Percentiles rank a stretch among this genome's conserved stretches.
Conservation (phyloP, 1,140 invertebrate species). For the Mycetomoellerius zeteki region DNA sequence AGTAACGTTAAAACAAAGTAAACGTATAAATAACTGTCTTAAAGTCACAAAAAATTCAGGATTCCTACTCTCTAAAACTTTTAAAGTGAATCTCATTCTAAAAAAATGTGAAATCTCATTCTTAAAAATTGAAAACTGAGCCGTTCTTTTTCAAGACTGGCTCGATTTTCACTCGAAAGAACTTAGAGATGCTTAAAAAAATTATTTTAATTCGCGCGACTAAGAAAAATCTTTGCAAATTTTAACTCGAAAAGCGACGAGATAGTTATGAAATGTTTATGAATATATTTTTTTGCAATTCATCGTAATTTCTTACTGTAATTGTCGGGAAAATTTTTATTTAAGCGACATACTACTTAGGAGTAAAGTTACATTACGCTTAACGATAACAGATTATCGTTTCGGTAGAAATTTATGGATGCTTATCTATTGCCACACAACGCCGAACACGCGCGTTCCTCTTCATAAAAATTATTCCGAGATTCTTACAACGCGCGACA, state of each 20-base stretch:
- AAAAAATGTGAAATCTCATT: too few species aligned
- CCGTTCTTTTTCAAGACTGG: too few species aligned
- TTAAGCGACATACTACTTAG: neutral
- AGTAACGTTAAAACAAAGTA: neutral
- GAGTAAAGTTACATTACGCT: constrained; percentile 31
- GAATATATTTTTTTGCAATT: neutral
- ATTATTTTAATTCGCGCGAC: neutral
- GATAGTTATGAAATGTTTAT: neutral
- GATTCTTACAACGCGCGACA: constrained; percentile 22
- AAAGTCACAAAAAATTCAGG: neutral
- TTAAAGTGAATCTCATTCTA: too few species aligned
- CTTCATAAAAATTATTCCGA: constrained; percentile 58
- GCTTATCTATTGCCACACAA: constrained; percentile 58
- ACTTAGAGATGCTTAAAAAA: neutral
- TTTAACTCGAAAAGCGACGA: neutral
- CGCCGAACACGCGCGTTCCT: constrained; percentile 48
- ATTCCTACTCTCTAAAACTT: too few species aligned
- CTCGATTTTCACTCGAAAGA: too few species aligned
- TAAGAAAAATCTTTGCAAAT: neutral
- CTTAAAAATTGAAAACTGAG: too few species aligned
- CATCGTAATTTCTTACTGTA: neutral
- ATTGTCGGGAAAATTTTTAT: neutral
- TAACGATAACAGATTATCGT: constrained; percentile 69
- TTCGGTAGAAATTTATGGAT: constrained; percentile 52
- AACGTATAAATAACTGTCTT: neutral